Percentiles rank a stretch among this genome's conserved stretches.
Conservation (phyloP, 2,888 invertebrate genomes). For the Baccha elongata region DNA sequence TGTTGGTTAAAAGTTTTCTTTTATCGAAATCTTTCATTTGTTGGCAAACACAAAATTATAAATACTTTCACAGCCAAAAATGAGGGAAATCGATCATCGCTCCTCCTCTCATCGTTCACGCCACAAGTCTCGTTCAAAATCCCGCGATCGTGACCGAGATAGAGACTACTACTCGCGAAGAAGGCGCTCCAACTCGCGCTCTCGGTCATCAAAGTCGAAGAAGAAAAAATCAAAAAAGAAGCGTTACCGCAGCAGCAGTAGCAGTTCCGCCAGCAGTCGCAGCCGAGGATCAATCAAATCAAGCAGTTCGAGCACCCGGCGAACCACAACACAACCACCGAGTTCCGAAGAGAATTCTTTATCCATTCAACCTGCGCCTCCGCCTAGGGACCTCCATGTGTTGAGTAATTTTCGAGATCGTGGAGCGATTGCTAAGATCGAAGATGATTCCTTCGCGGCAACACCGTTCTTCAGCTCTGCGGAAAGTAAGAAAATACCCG, state of each 20-base stretch:
- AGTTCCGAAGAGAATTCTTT: slow-evolving; percentile 77
- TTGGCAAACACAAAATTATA: too few relatives aligned
- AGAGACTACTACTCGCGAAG: slow-evolving; percentile 65
- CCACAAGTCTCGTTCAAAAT: slow-evolving; percentile 48
- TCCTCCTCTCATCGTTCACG: slow-evolving; percentile 57
- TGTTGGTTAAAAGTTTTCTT: too few relatives aligned
- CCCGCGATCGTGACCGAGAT: slow-evolving; percentile 75
- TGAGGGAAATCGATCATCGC: slow-evolving; percentile 48
- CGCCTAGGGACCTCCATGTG: slow-evolving; percentile 52
- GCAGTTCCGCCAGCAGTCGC: slow-evolving; percentile 76
- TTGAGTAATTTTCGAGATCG: slow-evolving; percentile 77
- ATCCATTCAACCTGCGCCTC: slow-evolving; percentile 28
- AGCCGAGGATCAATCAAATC: slow-evolving; percentile 76
- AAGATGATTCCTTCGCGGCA: slow-evolving; percentile 87
- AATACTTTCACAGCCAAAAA: too few relatives aligned
- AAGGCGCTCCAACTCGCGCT: slow-evolving; percentile 76
- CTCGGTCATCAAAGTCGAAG: slow-evolving; percentile 74
- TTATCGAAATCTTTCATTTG: too few relatives aligned
- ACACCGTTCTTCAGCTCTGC: slow-evolving; percentile 84
- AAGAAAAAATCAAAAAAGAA: slow-evolving; percentile 79
- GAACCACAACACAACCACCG: slow-evolving; percentile 74
- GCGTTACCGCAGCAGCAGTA: slow-evolving; percentile 78
- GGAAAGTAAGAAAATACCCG: slow-evolving; percentile 84
- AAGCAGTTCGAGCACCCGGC: slow-evolving; percentile 72
- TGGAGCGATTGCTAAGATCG: slow-evolving; percentile 87